phyloP scores from a whole-genome alignment of 2,113 vertebrate genomes.

The Malurus alboscapulatus region DNA sequence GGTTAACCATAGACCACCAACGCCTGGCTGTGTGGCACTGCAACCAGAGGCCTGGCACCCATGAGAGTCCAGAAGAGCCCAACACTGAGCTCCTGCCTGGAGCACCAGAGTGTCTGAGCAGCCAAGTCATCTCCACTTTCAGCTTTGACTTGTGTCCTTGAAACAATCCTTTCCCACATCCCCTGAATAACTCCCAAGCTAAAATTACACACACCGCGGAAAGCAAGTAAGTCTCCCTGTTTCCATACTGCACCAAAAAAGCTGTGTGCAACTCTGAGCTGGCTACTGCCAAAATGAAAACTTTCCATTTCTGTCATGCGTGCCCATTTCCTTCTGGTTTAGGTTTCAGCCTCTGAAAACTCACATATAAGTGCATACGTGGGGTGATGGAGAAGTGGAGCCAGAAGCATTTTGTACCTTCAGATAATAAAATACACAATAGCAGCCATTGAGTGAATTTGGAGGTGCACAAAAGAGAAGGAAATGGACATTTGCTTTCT shows the following conservation, averaged over 20 bases:
- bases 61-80: neutral
- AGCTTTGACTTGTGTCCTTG: neutral
- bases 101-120: rapidly evolving
- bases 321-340: neutral
- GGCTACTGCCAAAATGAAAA: neutral
- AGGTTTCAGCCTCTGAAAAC: neutral
- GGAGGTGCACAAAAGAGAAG: neutral
- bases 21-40: rapidly evolving
- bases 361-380: rapidly evolving
- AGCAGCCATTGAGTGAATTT: neutral
- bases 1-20: neutral
- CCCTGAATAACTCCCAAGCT: neutral
- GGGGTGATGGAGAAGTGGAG: neutral
- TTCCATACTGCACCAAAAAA: neutral
- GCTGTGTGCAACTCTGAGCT: rapidly evolving
- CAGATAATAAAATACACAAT: neutral
- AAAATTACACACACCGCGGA: neutral
- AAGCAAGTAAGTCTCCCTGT: neutral
- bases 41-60: rapidly evolving
- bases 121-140: neutral
- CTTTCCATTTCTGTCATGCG: neutral
- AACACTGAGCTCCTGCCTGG: neutral
- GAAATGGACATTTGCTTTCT: neutral
- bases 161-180: neutral
- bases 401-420: neutral